Evolutionary conservation across 2,888 invertebrate species (phyloP).

Genomic region (Cremastinae sp.): DNA sequence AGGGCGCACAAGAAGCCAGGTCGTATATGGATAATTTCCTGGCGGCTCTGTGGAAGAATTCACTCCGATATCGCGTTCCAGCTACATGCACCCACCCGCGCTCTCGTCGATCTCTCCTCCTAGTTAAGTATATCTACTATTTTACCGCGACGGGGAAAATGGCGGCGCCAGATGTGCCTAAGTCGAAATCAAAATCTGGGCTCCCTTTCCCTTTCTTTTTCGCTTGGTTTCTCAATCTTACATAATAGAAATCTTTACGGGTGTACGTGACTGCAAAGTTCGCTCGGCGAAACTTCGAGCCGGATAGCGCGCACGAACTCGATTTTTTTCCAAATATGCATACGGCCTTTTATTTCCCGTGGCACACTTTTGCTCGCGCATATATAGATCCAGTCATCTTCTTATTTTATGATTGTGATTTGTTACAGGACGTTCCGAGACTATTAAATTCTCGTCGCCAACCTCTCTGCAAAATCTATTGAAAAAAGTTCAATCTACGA

Average conservation of each 20-base stretch:
- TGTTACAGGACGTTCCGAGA: no score
- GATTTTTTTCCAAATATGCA: no score
- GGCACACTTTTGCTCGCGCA: no score
- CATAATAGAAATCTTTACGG: slow-evolving; percentile 32
- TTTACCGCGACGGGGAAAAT: slow-evolving; percentile 26
- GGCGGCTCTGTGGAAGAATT: slow-evolving; percentile 1
- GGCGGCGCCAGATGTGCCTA: slow-evolving; percentile 50
- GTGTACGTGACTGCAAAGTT: slow-evolving; percentile 33
- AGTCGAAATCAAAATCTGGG: slow-evolving; percentile 41
- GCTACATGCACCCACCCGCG: slow-evolving; percentile 9
- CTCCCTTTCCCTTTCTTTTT: neutral
- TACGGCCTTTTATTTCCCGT: no score
- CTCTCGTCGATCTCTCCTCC: slow-evolving; percentile 23
- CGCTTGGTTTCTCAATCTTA: slow-evolving; percentile 21
- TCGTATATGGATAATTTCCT: slow-evolving; percentile 10
- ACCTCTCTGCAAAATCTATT: neutral
- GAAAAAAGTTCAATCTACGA: no score
- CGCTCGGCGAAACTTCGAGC: slow-evolving; percentile 22
- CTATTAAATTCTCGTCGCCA: neutral
- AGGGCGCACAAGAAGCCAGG: slow-evolving; percentile 7
- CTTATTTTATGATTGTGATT: neutral
- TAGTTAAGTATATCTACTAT: slow-evolving; percentile 21
- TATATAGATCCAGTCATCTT: no score
- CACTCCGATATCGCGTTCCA: neutral
- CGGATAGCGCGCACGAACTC: no score